A percentile compares a stretch with the other conserved stretches of the same genome.
phyloP scores from a whole-genome alignment of 1,140 invertebrate species.

The Drosophila nigrodunni region DNA sequence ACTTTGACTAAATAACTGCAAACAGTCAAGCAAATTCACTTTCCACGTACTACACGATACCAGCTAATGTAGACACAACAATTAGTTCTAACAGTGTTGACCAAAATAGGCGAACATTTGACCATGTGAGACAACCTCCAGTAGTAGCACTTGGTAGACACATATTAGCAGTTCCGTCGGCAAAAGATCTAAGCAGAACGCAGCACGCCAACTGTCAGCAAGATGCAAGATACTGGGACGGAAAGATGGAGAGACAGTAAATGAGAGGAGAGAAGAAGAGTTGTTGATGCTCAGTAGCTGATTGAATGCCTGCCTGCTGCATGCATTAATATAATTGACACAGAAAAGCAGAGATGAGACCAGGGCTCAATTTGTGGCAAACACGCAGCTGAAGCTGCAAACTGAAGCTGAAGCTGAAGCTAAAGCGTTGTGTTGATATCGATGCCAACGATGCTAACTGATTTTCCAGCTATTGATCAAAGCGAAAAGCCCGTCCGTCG shows the following conservation, averaged over 20 bases:
- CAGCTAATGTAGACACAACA: slow-evolving; percentile 38
- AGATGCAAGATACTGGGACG: slow-evolving; percentile 52
- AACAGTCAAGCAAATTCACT: not conserved
- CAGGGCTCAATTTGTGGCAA: slow-evolving; percentile 62
- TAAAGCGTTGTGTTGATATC: slow-evolving; percentile 23
- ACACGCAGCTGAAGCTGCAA: slow-evolving; percentile 19
- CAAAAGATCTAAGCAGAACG: slow-evolving; percentile 59
- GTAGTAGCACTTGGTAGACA: not conserved
- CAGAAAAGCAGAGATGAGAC: slow-evolving; percentile 69
- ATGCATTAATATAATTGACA: slow-evolving; percentile 83
- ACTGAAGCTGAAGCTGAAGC: slow-evolving; percentile 3
- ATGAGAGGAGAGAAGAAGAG: slow-evolving; percentile 37
- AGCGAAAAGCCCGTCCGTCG: slow-evolving; percentile 23
- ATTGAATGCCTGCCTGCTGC: slow-evolving; percentile 20
- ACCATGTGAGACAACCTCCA: not conserved
- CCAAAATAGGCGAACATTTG: slow-evolving; percentile 13
- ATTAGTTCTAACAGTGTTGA: slow-evolving; percentile 36
- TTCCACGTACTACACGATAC: not conserved
- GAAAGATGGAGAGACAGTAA: slow-evolving; percentile 15
- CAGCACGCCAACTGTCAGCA: slow-evolving; percentile 60
- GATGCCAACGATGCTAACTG: slow-evolving; percentile 71
- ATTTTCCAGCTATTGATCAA: slow-evolving; percentile 75
- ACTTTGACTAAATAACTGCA: slow-evolving; percentile 30
- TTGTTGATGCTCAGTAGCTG: slow-evolving; percentile 42
- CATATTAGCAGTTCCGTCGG: slow-evolving; percentile 25